Evolutionary conservation across 2,113 vertebrate species (phyloP).

Genomic region (Alouatta palliata): DNA sequence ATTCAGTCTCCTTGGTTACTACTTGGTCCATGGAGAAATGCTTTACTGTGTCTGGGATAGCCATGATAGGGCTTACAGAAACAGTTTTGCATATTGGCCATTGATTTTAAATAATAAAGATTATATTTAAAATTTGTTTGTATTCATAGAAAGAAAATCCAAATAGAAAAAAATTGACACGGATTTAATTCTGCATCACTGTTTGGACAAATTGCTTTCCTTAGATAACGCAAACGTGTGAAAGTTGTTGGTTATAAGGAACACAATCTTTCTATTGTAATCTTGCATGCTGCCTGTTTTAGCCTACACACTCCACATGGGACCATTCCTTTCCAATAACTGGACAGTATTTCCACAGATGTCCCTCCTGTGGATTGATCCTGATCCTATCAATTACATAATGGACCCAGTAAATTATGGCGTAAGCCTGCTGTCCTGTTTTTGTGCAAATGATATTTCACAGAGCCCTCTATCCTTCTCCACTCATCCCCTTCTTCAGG

Average conservation of each 20-base stretch:
- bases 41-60: constrained; percentile 27
- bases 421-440: neutral
- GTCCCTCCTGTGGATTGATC: neutral
- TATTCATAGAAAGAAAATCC: constrained; percentile 5
- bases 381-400: neutral
- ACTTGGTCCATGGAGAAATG: constrained; percentile 48
- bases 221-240: constrained; percentile 36
- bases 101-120: constrained; percentile 51
- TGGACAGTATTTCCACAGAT: constrained; percentile 26
- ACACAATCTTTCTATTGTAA: neutral
- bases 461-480: neutral
- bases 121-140: constrained; percentile 2
- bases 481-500: neutral
- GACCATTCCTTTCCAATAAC: constrained; percentile 10
- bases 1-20: constrained; percentile 67
- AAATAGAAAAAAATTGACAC: neutral
- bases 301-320: neutral
- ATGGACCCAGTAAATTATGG: constrained; percentile 28
- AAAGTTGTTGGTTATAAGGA: neutral
- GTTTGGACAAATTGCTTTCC: neutral
- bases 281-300: neutral
- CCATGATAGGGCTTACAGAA: neutral
- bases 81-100: constrained; percentile 18
- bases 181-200: constrained; percentile 17
- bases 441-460: constrained; percentile 17